Percentiles rank a stretch among this genome's conserved stretches.
These are phyloP conservation scores for Drosophila birchii DNA, from an alignment of 2,888 invertebrate species.

Conservation along the genomic window DNA sequence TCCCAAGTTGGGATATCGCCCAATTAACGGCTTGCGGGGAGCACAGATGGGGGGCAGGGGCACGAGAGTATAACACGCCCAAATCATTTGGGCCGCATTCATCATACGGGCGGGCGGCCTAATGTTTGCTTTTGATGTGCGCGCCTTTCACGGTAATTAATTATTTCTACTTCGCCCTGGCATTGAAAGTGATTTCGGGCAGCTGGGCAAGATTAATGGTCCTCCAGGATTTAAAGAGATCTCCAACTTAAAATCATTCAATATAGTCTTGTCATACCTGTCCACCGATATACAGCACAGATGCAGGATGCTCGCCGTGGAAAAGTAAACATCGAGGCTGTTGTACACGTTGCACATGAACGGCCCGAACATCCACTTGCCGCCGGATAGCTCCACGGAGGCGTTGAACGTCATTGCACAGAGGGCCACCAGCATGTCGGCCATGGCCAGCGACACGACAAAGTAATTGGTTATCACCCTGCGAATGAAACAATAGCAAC, in stretches of 20 bases:
- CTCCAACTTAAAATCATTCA: constrained; percentile 14
- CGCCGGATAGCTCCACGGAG: constrained; percentile 92
- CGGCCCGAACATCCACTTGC: constrained; percentile 94
- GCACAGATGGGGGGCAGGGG: neutral
- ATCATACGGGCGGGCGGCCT: constrained; percentile 69
- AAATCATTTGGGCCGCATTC: constrained; percentile 79
- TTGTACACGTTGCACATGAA: constrained; percentile 99
- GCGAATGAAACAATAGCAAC: constrained; percentile 52
- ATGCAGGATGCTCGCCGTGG: constrained; percentile 96
- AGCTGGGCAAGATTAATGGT: constrained; percentile 70
- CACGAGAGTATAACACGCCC: constrained; percentile 25
- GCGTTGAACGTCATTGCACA: constrained; percentile 98
- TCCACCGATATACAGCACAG: constrained; percentile 96
- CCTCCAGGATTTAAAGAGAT: constrained; percentile 28
- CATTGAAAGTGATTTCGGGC: constrained; percentile 55
- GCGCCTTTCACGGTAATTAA: constrained; percentile 75
- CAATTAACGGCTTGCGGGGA: constrained; percentile 68
- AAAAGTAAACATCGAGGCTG: constrained; percentile 97
- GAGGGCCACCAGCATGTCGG: constrained; percentile 97
- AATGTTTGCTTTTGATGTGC: constrained; percentile 76
- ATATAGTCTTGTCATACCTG: constrained; percentile 80
- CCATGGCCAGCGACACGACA: constrained; percentile 96
- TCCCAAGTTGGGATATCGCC: constrained; percentile 45
- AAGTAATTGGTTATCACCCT: constrained; percentile 97
- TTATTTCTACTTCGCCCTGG: constrained; percentile 64